Conservation (phyloP, 2,888 invertebrate genomes). For the Aethes cnicana region DNA sequence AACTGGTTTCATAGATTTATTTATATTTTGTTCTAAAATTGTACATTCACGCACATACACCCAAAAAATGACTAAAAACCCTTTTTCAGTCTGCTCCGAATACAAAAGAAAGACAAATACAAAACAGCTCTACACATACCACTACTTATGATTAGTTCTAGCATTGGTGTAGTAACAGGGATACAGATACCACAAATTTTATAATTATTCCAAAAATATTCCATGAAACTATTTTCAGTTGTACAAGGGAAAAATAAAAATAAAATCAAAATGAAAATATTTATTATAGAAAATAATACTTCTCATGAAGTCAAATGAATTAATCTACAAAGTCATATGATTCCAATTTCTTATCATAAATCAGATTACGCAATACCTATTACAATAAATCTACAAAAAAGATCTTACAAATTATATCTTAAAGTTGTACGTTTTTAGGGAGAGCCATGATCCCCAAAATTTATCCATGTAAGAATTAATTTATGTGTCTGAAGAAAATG, state of each 20-base stretch:
- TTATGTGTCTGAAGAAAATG: slow-evolving; percentile 44
- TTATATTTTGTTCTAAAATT: slow-evolving; percentile 75
- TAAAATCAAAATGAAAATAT: slow-evolving; percentile 63
- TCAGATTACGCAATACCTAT: slow-evolving; percentile 80
- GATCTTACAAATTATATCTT: slow-evolving; percentile 77
- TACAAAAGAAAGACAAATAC: slow-evolving; percentile 43
- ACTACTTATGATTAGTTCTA: slow-evolving; percentile 39
- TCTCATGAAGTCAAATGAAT: slow-evolving; percentile 64
- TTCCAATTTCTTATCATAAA: slow-evolving; percentile 58
- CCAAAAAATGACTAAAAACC: slow-evolving; percentile 61
- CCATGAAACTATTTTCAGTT: slow-evolving; percentile 29
- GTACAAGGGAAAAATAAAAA: slow-evolving; percentile 55
- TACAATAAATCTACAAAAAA: slow-evolving; percentile 73
- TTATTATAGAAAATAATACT: slow-evolving; percentile 79
- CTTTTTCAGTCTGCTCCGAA: slow-evolving; percentile 50
- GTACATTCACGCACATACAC: slow-evolving; percentile 81
- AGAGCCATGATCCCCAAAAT: slow-evolving; percentile 70
- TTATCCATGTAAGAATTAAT: slow-evolving; percentile 63
- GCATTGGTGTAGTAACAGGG: slow-evolving; percentile 38
- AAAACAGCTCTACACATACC: slow-evolving; percentile 56
- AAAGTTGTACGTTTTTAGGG: slow-evolving; percentile 78
- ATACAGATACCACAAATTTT: slow-evolving; percentile 35
- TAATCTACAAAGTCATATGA: slow-evolving; percentile 68
- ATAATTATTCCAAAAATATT: slow-evolving; percentile 32
- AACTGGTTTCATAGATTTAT: slow-evolving; percentile 51